A percentile compares a stretch with the other conserved stretches of the same genome.
Conservation (phyloP, 1,140 invertebrate species). For the Zaprionus vittiger region DNA sequence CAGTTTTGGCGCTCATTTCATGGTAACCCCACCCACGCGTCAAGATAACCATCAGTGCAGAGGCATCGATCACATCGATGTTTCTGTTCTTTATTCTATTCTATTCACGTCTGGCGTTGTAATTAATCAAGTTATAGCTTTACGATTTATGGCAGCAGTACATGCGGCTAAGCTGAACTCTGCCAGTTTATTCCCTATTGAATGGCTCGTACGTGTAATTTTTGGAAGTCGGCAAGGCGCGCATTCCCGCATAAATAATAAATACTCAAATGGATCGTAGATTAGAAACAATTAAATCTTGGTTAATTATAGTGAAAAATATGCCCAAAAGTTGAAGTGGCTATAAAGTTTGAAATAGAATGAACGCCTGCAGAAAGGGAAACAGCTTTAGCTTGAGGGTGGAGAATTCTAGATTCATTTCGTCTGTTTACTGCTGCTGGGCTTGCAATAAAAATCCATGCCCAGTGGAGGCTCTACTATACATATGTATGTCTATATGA, state of each 20-base stretch:
- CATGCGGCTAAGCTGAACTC: slow-evolving; percentile 57
- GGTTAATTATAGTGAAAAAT: not conserved
- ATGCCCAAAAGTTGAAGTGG: not conserved
- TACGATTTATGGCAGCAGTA: too few relatives aligned
- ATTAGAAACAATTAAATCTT: not conserved
- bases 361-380: too few relatives aligned
- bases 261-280: not conserved
- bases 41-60: too few relatives aligned
- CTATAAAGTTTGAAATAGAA: too few relatives aligned
- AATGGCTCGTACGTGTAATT: slow-evolving; percentile 80
- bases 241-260: slow-evolving; percentile 73
- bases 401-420: not conserved
- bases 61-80: too few relatives aligned
- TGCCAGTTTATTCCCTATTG: slow-evolving; percentile 72
- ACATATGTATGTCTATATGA: slow-evolving; percentile 6
- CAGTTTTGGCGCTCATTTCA: too few relatives aligned
- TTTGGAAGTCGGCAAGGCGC: slow-evolving; percentile 84
- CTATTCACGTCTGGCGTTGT: too few relatives aligned
- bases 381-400: too few relatives aligned
- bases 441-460: not conserved
- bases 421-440: not conserved
- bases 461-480: not conserved
- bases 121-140: too few relatives aligned
- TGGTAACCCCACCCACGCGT: too few relatives aligned
- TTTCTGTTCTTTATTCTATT: too few relatives aligned